Base-by-base conservation (phyloP, 1,140 invertebrate genomes). In the Papilio xuthus region DNA sequence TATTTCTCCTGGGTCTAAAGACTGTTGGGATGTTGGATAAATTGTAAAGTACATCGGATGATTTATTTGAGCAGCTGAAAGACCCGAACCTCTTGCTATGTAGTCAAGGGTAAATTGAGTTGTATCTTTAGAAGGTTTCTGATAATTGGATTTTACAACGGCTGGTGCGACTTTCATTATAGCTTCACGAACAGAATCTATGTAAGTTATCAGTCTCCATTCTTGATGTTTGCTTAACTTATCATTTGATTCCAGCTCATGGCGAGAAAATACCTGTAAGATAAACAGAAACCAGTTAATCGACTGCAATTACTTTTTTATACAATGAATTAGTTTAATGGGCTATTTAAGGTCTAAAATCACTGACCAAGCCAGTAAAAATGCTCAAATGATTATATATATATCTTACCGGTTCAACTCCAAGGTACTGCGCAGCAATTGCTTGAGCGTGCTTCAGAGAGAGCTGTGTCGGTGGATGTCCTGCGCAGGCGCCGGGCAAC, bases 341-440 rank as follows among this genome's bases (percentile, higher is more conserved):
- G 56, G 13, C 1, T 1, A 63, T 63, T 63, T 3, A 77, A 41
- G n/a, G n/a, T n/a, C n/a, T n/a, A n/a, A n/a, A n/a, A n/a, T n/a
- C n/a, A n/a, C n/a, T n/a, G n/a, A n/a, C n/a, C n/a, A n/a, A n/a
- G n/a, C n/a, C n/a, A n/a, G n/a, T n/a, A n/a, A n/a, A n/a, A n/a
- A n/a, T n/a, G n/a, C n/a, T n/a, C n/a, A n/a, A n/a, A n/a, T n/a
- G n/a, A n/a, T n/a, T n/a, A n/a, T n/a, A n/a, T n/a, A n/a, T n/a
- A n/a, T n/a, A n/a, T n/a, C n/a, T n/a, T 86, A 95, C 95, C 84
- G 95, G 95, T 80, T 91, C 90, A 53, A 96, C 91, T 83, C 94
- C 94, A 81, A 96, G 90, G 86, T 95, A 95, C 83, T 95, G 94
- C 69, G 94, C 94, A 44, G 94, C 94, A 26, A 95, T 91, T 10